These are phyloP conservation scores for Anhinga anhinga DNA, from an alignment of 2,113 vertebrate species.

Conservation along the genomic window DNA sequence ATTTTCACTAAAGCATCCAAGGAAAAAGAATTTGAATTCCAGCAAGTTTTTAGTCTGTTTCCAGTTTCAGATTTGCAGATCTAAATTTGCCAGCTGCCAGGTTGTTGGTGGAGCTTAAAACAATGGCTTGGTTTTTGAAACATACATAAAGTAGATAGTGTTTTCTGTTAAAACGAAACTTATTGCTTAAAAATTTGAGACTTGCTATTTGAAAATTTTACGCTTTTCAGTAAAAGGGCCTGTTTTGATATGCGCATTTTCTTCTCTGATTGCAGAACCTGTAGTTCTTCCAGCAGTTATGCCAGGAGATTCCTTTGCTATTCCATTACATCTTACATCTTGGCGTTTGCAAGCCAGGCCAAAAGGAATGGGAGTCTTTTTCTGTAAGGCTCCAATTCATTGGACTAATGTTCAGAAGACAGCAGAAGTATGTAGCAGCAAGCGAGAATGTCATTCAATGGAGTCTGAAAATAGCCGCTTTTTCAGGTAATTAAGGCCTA, in stretches of 20 bases:
- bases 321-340: conserved; percentile 93
- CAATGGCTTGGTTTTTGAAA: background rate
- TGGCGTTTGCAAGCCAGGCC: conserved; percentile 95
- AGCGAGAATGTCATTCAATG: conserved; percentile 91
- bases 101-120: background rate
- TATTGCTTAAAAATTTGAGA: background rate
- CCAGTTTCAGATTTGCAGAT: background rate
- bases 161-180: background rate
- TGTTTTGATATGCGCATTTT: background rate
- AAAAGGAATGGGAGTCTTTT: conserved; percentile 91
- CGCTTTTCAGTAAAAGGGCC: background rate
- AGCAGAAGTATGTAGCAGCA: conserved; percentile 89
- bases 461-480: conserved; percentile 88
- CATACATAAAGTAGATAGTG: background rate
- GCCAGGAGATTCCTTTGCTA: conserved; percentile 87
- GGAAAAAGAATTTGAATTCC: background rate
- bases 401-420: conserved; percentile 92
- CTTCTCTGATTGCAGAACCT: conserved; percentile 80
- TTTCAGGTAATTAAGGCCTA: conserved; percentile 81
- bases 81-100: background rate
- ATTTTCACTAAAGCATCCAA: background rate
- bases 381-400: conserved; percentile 94
- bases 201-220: background rate
- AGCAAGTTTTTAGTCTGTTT: background rate
- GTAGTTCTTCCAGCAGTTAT: conserved; percentile 92